Conservation (phyloP, 2,113 vertebrate genomes). For the Podiceps cristatus region DNA sequence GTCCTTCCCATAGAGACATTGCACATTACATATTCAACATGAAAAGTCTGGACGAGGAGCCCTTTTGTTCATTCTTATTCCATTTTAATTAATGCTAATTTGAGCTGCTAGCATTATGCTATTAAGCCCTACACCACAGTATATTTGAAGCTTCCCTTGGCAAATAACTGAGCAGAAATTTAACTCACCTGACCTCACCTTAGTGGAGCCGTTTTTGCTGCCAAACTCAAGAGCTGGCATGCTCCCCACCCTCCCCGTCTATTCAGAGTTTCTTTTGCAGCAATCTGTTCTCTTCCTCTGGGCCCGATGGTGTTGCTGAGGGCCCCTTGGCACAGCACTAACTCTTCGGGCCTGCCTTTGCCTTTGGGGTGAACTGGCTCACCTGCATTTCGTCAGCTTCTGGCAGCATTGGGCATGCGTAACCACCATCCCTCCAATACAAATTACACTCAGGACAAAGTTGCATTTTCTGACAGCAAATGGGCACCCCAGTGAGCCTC, state of each 20-base stretch:
- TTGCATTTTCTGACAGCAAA: neutral
- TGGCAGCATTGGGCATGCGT: neutral
- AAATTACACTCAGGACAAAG: neutral
- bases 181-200: neutral
- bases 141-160: neutral
- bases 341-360: neutral
- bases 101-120: neutral
- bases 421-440: neutral
- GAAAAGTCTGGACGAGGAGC: neutral
- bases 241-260: neutral
- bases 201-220: neutral
- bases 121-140: neutral
- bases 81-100: neutral
- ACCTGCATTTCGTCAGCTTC: neutral
- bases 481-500: neutral
- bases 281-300: neutral
- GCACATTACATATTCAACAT: neutral
- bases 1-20: neutral
- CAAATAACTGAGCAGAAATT: neutral
- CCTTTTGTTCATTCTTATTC: neutral
- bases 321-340: neutral
- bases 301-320: neutral
- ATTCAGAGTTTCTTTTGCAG: constrained; percentile 10
- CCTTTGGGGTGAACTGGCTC: neutral
- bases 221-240: neutral